These are phyloP conservation scores for Panurus biarmicus DNA, from an alignment of 2,113 vertebrate species.

Conservation along the genomic window DNA sequence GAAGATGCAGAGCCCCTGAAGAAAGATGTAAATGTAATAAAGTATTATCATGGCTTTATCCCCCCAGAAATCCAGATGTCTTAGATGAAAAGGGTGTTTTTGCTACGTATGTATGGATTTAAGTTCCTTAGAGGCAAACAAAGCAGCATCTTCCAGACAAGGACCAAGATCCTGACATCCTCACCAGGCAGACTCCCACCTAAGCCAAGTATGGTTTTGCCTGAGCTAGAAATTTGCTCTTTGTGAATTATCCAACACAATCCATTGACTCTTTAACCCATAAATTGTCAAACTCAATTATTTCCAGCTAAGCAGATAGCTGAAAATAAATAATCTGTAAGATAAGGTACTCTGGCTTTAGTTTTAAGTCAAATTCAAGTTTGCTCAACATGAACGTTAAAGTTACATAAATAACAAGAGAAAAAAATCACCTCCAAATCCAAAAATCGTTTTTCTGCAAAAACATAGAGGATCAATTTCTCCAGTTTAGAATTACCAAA, in stretches of 20 bases:
- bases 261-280: slow-evolving; percentile 26
- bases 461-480: slow-evolving; percentile 71
- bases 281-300: slow-evolving; percentile 41
- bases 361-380: slow-evolving; percentile 38
- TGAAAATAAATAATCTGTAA: slow-evolving; percentile 45
- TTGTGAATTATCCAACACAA: slow-evolving; percentile 31
- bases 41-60: not conserved
- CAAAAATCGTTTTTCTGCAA: slow-evolving; percentile 43
- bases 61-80: slow-evolving; percentile 11
- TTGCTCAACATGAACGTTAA: slow-evolving; percentile 31
- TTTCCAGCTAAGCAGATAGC: slow-evolving; percentile 19
- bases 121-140: not conserved
- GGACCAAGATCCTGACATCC: slow-evolving; percentile 6
- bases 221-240: slow-evolving; percentile 4
- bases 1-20: not conserved
- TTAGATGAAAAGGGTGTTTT: not conserved
- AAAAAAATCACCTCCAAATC: slow-evolving; percentile 51
- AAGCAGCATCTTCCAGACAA: slow-evolving; percentile 20
- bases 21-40: not conserved
- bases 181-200: slow-evolving; percentile 1
- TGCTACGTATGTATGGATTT: not conserved
- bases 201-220: slow-evolving; percentile 12
- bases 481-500: slow-evolving; percentile 71
- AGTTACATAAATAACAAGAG: slow-evolving; percentile 62
- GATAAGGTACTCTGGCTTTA: slow-evolving; percentile 17